Base-by-base conservation (phyloP, 2,888 invertebrate genomes). In the Noctua fimbriata region DNA sequence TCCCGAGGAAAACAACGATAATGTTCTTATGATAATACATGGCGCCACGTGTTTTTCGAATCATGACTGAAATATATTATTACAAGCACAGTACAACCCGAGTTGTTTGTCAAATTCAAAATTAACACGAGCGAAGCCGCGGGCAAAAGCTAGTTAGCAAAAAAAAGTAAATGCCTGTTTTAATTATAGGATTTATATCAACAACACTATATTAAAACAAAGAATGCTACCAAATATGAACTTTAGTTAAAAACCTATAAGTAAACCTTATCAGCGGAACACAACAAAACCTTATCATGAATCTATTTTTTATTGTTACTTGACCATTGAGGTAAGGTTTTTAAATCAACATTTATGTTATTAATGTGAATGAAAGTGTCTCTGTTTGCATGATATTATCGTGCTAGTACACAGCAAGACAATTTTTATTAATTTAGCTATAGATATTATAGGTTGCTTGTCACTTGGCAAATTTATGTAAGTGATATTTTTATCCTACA, bases 261-360 rank as follows among this genome's bases (percentile, higher is more conserved):
- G 60, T 55, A 81, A 73, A 71, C 65, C 41, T 71, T 76, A 85
- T 85, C 70, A 77, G 49, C 10, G 9, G 18, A 81, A 84, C 41
- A 63, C 49, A 85, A 75, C 41, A 72, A 67, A 44, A 58, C 41
- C 32, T 58, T 81, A 76, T 85, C 76, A 47, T n/a, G 47, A 66
- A 60, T 66, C 16, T 28, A 6, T 63, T 60, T 58, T 85, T 83
- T 81, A 82, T 73, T 58, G 52, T 77, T 70, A 41, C 0, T 72
- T 75, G 28, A 76, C 36, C 52, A 85, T 41, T 49, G 14, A 28
- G 41, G 18, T 16, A 55, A 60, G 21, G 24, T 52, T 36, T 47
- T 49, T 55, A 41, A 32, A 73, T 2, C 4, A 63, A 55, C n/a
- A 69, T n/a, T 47, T 32, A 66, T 32, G 32, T 47, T 58, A 65